Conservation (phyloP, 2,888 invertebrate genomes). For the Eupithecia vulgata region DNA sequence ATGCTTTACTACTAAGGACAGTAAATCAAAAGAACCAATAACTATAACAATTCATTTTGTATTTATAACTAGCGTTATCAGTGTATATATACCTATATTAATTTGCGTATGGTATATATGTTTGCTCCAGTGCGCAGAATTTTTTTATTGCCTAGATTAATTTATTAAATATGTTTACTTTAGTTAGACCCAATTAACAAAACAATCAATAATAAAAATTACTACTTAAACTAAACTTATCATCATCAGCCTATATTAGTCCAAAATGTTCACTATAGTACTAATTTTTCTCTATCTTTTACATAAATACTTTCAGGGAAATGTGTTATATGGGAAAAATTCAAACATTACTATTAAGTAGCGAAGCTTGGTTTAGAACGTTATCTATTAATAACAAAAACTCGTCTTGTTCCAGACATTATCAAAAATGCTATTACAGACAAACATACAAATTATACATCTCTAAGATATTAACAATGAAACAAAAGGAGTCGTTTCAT, state of each 20-base stretch:
- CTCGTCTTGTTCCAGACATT: neutral
- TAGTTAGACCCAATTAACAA: neutral
- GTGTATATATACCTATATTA: neutral
- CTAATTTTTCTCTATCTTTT: no score
- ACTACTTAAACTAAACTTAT: no score
- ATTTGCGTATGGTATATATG: neutral
- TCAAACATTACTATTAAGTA: no score
- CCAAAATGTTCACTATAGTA: no score
- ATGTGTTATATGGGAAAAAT: no score
- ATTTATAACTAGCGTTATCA: neutral
- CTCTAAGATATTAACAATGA: neutral
- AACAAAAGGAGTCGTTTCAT: neutral
- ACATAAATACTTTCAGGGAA: neutral
- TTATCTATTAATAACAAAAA: neutral
- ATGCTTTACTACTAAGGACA: neutral
- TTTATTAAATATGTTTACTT: neutral
- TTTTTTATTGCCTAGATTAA: neutral
- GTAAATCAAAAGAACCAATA: neutral
- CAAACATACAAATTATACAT: neutral
- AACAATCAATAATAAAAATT: neutral
- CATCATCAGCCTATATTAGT: no score
- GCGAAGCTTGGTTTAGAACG: no score
- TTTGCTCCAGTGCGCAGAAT: neutral
- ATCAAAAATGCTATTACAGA: neutral
- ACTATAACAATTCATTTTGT: neutral